Base-by-base conservation (phyloP, 2,888 invertebrate species). In the Drosophila peninsularis region DNA sequence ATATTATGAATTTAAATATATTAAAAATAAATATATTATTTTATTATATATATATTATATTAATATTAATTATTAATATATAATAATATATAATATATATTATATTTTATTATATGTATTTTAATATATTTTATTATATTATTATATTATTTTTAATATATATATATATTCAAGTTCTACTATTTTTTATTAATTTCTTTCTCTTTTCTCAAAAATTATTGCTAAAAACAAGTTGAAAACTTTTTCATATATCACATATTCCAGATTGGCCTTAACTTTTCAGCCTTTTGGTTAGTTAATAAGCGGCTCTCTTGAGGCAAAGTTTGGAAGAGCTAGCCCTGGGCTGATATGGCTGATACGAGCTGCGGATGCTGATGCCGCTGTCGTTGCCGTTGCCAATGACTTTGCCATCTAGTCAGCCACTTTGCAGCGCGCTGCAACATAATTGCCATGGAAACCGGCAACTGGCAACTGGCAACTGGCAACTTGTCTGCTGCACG, bases 381-480 rank as follows among this genome's bases (percentile, higher is more conserved):
- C 24, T 24, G 85, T 60, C 67, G 61, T 61, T 67, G 74, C 60
- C 39, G 54, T 21, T 75, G 85, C 67, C 72, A 71, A 60, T 76
- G 77, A 70, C 67, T 62, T 61, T 62, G 75, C 54, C 49, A 39
- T 53, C 65, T 19, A 55, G 61, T 72, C 54, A 53, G 50, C 71
- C 78, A 74, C 80, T 81, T 80, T 65, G 77, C 74, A 73, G 76
- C 70, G 69, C 53, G 45, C 67, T 68, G 75, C 62, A 45, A 62
- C 64, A 76, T 81, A 87, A 76, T 82, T 84, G 84, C 78, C 81
- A 73, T 73, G 67, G 79, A 72, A 82, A 84, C 84, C 36, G 13
- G 30, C 44, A 39, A 47, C 45, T 47, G 45, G 45, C 45, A 45
- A 45, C 49, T 7, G 49, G 19, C 14, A 49, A 7, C 27, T n/a